Evolutionary conservation across 2,797 vertebrate species (phyloP), one percentile per base, ranked within the genome.

Genomic region (Ptychobarbus kaznakovi): DNA sequence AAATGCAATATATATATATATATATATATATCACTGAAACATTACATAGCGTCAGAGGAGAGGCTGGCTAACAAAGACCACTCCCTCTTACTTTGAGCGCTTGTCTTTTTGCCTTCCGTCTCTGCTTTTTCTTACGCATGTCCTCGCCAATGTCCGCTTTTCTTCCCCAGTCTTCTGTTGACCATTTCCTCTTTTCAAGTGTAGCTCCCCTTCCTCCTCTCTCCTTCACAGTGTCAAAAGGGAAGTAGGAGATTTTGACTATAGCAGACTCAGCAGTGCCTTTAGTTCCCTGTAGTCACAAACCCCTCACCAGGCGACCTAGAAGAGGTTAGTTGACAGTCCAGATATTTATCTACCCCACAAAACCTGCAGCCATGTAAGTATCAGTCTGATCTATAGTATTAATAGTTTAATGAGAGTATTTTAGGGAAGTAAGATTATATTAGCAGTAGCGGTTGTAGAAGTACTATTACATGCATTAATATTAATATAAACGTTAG

Each of bases 131-230:
- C 76, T 75, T 82, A 70, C 56, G 69, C 78, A 78, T 42, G 51
- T 77, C 78, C 88, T 89, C 81, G 65, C 87, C 89, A 85, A 91
- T 91, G 94, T 95, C 94, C 92, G 93, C 91, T 93, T 92, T 94
- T 92, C 91, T 92, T 92, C 92, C 85, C 88, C 87, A 74, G 92
- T 92, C 83, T 85, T 85, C 91, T 92, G 90, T 92, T 91, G 85
- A 91, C 87, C 90, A 69, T 91, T 95, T 95, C 93, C 92, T 91
- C 92, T 94, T 94, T 91, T 73, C 38, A 18, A 80, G 69, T 80
- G 38, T 49, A 66, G 73, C 84, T 86, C 65, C 61, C 63, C 86
- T 87, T 90, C 86, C 89, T 90, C 76, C 88, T 69, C 74, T 84
- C 86, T 89, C 77, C 82, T 81, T 84, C 35, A 66, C 66, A 77